Evolutionary conservation across 2,888 invertebrate species (phyloP), one percentile per base, ranked within the genome.

Genomic region (Dinocampus coccinellae): DNA sequence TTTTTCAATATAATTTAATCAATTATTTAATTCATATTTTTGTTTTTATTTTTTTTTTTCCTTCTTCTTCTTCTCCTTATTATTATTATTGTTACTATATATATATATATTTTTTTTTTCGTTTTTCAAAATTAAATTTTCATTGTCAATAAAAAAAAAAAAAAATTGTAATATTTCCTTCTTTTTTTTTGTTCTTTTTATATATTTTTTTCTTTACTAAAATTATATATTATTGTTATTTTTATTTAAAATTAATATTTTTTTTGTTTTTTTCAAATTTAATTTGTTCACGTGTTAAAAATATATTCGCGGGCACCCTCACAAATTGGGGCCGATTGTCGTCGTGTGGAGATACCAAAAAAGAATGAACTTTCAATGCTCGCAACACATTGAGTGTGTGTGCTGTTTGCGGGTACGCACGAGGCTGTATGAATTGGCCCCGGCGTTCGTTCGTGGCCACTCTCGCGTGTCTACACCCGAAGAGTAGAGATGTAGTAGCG

Each of bases 351-450:
- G 39, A 39, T n/a, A 39, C 39, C n/a, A 39, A 39, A 39, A 39
- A 39, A 39, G 39, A 39, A n/a, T 39, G 39, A 47, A 16, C 16
- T 47, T 47, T n/a, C 47, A 16, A 47, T 7, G 47, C 7, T 3
- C 47, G 16, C n/a, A n/a, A 47, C 47, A 47, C 47, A 16, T 47
- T 47, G 16, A n/a, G n/a, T n/a, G 9, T 16, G 16, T 47, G 47
- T 47, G 47, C 3, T n/a, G 16, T 47, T 16, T 47, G 47, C 47
- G 47, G 16, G 20, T 47, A 47, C 9, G 47, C 47, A 47, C 47
- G 47, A 47, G 47, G 47, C 47, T 47, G 47, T 47, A n/a, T 47
- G 47, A 16, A 47, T 47, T 39, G n/a, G 47, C 47, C 47, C 47
- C 16, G 47, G 16, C 47, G 29, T 47, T 47, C 16, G 39, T 39